A percentile compares a stretch with the other conserved stretches of the same genome.
These are phyloP conservation scores for Drosophila rhopaloa DNA, from an alignment of 1,140 invertebrate genomes.

Conservation along the genomic window DNA sequence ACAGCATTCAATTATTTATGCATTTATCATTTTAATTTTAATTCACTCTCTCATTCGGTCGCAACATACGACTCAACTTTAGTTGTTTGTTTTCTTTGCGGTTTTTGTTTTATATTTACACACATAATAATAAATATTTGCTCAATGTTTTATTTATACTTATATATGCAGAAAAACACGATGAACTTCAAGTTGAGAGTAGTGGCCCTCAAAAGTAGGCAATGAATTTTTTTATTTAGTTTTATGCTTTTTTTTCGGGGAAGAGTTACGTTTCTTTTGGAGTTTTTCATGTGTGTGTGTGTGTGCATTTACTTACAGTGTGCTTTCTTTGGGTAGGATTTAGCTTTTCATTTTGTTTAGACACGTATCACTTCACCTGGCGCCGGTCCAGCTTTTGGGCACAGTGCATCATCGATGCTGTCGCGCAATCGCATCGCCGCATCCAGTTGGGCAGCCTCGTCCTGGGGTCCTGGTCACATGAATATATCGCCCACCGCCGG, in stretches of 20 bases:
- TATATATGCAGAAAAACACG: slow-evolving; percentile 9
- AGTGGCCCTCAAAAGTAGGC: slow-evolving; percentile 13
- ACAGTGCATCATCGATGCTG: slow-evolving; percentile 73
- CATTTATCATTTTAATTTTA: slow-evolving; percentile 59
- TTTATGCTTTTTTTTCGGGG: background rate
- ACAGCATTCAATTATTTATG: slow-evolving; percentile 68
- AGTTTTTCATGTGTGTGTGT: background rate
- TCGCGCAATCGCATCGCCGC: slow-evolving; percentile 62
- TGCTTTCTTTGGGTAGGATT: slow-evolving; percentile 2
- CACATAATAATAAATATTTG: slow-evolving; percentile 67
- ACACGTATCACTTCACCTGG: slow-evolving; percentile 82
- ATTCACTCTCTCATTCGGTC: slow-evolving; percentile 17
- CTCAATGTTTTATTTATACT: slow-evolving; percentile 35
- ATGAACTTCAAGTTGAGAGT: slow-evolving; percentile 15
- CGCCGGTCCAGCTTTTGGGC: slow-evolving; percentile 59
- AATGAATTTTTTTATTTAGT: background rate
- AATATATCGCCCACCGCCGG: slow-evolving; percentile 85
- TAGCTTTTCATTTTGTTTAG: slow-evolving; percentile 22
- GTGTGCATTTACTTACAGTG: slow-evolving; percentile 58
- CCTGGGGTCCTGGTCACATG: slow-evolving; percentile 86
- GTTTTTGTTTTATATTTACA: slow-evolving; percentile 52
- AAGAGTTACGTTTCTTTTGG: background rate
- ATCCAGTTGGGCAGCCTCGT: slow-evolving; percentile 48
- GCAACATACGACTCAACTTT: background rate
- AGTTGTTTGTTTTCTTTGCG: slow-evolving; percentile 15